These are phyloP conservation scores for Heteronetta atricapilla DNA, from an alignment of 2,113 vertebrate genomes.

Conservation along the genomic window DNA sequence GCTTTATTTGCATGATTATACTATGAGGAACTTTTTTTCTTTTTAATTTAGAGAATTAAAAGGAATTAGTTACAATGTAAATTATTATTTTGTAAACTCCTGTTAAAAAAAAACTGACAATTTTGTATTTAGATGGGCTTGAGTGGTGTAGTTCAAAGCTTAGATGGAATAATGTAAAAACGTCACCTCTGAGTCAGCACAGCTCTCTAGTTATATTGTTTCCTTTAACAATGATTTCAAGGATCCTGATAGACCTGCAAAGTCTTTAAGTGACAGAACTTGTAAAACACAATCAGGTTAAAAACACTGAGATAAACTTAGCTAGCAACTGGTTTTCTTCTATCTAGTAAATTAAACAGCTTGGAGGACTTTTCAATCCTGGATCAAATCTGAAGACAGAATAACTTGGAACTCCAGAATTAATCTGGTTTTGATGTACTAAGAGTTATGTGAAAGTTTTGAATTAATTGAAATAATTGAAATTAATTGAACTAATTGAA, in stretches of 20 bases:
- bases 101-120: neutral
- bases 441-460: neutral
- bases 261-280: neutral
- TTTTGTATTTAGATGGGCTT: neutral
- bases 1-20: neutral
- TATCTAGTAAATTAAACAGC: neutral
- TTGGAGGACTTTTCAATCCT: neutral
- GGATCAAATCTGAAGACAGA: neutral
- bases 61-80: neutral
- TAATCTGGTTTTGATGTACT: neutral
- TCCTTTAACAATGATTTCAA: neutral
- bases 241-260: neutral
- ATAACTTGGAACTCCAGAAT: neutral
- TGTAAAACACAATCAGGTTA: neutral
- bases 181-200: neutral
- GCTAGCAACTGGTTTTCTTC: neutral
- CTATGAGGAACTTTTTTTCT: neutral
- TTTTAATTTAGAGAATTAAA: neutral
- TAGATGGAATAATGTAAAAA: neutral
- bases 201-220: neutral
- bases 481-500: too few relatives aligned
- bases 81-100: neutral
- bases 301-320: neutral
- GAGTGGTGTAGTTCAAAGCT: neutral
- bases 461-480: too few relatives aligned